Percentiles rank a stretch among this genome's conserved stretches.
Conservation (phyloP, 2,113 vertebrate genomes). For the Callaeas wilsoni region DNA sequence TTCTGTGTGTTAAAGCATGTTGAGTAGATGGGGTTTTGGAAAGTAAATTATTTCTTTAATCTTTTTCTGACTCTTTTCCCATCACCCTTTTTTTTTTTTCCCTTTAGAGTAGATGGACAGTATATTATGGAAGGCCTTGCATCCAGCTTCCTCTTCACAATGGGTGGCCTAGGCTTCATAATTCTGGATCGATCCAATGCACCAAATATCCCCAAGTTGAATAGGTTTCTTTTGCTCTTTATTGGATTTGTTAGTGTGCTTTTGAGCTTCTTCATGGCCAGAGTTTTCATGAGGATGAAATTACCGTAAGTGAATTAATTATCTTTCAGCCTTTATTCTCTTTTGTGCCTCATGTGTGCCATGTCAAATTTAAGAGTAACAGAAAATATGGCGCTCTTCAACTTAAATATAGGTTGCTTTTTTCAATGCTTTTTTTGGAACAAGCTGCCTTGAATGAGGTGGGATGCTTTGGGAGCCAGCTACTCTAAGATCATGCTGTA, state of each 20-base stretch:
- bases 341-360: neutral
- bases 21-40: neutral
- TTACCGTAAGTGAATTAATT: slow-evolving; percentile 86
- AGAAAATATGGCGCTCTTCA: neutral
- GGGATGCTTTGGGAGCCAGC: neutral
- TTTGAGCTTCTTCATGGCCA: slow-evolving; percentile 98
- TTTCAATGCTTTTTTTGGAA: neutral
- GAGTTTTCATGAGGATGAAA: slow-evolving; percentile 99
- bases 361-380: neutral
- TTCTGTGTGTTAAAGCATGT: neutral
- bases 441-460: neutral
- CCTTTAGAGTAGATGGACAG: slow-evolving; percentile 90
- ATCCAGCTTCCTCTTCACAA: slow-evolving; percentile 98
- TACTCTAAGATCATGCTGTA: neutral
- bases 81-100: neutral
- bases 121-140: slow-evolving; percentile 99
- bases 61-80: neutral
- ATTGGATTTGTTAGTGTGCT: slow-evolving; percentile 97
- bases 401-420: neutral
- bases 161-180: slow-evolving; percentile 97
- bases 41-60: neutral
- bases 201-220: slow-evolving; percentile 96
- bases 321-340: neutral
- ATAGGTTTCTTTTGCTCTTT: slow-evolving; percentile 95
- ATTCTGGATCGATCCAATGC: slow-evolving; percentile 97